A percentile compares a stretch with the other conserved stretches of the same genome.
Evolutionary conservation across 35 echinoderm and acorn worm genomes (phyloP).

Genomic region (Heliocidaris tuberculata): DNA sequence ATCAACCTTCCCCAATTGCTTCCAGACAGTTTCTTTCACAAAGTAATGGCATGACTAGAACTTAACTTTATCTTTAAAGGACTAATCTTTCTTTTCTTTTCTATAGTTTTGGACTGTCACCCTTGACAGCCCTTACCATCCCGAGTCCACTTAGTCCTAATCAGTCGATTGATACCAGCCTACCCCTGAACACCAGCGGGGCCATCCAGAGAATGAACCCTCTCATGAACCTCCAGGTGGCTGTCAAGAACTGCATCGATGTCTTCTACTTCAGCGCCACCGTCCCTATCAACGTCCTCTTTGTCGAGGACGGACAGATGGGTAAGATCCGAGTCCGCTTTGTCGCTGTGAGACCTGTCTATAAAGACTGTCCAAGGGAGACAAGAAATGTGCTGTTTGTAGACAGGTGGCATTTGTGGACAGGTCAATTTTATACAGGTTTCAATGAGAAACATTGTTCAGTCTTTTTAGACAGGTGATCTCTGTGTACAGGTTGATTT

Average conservation of each 20-base stretch:
- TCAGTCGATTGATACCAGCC: conserved; percentile 68
- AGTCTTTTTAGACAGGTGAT: not conserved
- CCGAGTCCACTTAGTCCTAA: conserved; percentile 74
- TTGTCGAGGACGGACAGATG: conserved; percentile 85
- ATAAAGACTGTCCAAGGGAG: not conserved
- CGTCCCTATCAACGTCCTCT: conserved; percentile 66
- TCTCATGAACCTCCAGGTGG: conserved; percentile 80
- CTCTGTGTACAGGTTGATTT: too few relatives aligned
- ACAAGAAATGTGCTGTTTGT: not conserved
- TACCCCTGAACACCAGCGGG: conserved; percentile 65
- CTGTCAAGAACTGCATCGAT: conserved; percentile 86
- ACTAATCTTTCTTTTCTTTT: too few relatives aligned
- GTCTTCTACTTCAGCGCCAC: conserved; percentile 90
- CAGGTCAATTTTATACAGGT: too few relatives aligned
- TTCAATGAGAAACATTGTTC: not conserved
- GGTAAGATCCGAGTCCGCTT: conserved; percentile 52
- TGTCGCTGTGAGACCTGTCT: too few relatives aligned
- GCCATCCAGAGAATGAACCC: conserved; percentile 88
- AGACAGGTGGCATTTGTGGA: too few relatives aligned
- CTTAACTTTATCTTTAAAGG: too few relatives aligned
- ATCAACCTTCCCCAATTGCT: too few relatives aligned
- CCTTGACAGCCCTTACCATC: conserved; percentile 53
- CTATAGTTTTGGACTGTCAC: conserved; percentile 79
- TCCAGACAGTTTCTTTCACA: too few relatives aligned
- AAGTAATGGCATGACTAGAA: too few relatives aligned